Conservation (phyloP, 2,888 invertebrate genomes). For the Oscheius onirici region DNA sequence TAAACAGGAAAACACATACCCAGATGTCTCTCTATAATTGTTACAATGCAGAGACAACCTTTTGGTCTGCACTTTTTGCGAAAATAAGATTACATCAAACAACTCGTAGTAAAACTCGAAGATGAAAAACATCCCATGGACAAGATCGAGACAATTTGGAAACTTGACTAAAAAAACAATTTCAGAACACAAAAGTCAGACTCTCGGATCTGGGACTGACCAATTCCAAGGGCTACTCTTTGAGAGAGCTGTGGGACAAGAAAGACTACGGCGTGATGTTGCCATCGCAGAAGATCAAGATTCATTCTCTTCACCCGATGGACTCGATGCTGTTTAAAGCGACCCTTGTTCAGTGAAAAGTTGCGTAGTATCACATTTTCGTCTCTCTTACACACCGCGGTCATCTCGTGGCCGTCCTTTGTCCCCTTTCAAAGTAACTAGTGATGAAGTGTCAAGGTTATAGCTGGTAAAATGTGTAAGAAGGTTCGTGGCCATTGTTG, state of each 20-base stretch:
- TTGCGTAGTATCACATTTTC: neutral
- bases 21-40: no score
- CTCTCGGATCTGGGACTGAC: conserved; percentile 20
- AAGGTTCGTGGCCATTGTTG: neutral
- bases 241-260: conserved; percentile 2
- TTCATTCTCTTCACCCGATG: conserved; percentile 4
- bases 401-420: conserved; percentile 6
- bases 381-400: neutral
- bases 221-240: neutral
- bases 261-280: conserved; percentile 9
- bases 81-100: neutral
- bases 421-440: conserved; percentile 12
- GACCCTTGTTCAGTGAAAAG: neutral
- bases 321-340: conserved; percentile 19
- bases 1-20: no score
- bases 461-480: neutral
- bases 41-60: no score
- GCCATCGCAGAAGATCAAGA: conserved; percentile 3
- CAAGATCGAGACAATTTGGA: neutral
- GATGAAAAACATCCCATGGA: neutral
- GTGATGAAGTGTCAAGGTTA: neutral
- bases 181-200: conserved; percentile 24
- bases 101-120: neutral
- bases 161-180: neutral
- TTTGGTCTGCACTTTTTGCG: no score